A percentile compares a stretch with the other conserved stretches of the same genome.
phyloP scores from a whole-genome alignment of 2,113 vertebrate genomes.

The Phrynosoma platyrhinos region DNA sequence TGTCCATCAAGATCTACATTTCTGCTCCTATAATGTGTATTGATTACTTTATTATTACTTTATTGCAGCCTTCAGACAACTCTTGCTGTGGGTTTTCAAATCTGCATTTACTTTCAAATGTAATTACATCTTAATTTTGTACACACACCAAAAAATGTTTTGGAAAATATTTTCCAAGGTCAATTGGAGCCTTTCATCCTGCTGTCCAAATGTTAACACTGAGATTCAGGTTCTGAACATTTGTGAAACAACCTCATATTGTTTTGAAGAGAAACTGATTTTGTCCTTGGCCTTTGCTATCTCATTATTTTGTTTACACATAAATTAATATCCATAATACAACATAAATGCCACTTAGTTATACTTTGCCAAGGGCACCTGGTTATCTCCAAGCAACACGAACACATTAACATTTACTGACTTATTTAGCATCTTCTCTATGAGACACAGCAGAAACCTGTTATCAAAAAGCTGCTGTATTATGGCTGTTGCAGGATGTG shows the following conservation, averaged over 20 bases:
- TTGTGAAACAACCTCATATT: not conserved
- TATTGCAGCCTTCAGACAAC: not conserved
- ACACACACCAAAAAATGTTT: not conserved
- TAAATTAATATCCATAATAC: slow-evolving; percentile 70
- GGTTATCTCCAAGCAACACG: slow-evolving; percentile 50
- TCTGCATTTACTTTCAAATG: not conserved
- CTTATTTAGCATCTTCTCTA: slow-evolving; percentile 59
- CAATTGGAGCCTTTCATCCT: not conserved
- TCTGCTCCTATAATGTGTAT: not conserved
- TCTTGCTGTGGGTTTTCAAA: not conserved
- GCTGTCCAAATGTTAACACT: not conserved
- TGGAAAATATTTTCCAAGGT: not conserved
- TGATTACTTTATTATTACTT: not conserved
- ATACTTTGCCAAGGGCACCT: slow-evolving; percentile 64
- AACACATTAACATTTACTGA: slow-evolving; percentile 67
- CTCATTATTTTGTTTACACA: slow-evolving; percentile 58
- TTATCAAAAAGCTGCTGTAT: slow-evolving; percentile 60
- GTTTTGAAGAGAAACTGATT: slow-evolving; percentile 51
- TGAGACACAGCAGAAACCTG: not conserved
- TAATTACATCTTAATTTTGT: not conserved
- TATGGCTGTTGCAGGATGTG: not conserved
- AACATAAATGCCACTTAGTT: slow-evolving; percentile 65
- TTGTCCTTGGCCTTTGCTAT: slow-evolving; percentile 73
- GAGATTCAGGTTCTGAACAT: not conserved
- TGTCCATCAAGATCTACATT: not conserved